Conservation (phyloP, 1,140 invertebrate genomes). For the Drosophila orena region DNA sequence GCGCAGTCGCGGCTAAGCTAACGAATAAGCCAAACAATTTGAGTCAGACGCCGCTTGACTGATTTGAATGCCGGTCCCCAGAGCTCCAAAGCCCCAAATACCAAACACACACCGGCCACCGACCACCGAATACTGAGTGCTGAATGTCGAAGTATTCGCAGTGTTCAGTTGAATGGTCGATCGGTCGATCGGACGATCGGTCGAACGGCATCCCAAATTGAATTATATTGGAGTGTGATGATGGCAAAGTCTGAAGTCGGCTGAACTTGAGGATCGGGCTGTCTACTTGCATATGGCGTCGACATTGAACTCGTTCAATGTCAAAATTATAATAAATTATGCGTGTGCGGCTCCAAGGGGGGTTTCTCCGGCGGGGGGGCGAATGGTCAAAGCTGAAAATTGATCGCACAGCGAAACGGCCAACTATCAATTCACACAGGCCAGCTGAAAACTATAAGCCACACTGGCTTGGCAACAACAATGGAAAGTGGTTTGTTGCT, state of each 20-base stretch:
- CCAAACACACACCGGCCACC: constrained; percentile 2
- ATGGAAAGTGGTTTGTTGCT: constrained; percentile 73
- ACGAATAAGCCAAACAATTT: constrained; percentile 72
- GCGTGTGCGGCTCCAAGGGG: constrained; percentile 41
- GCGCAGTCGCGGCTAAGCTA: constrained; percentile 59
- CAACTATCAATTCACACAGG: constrained; percentile 27
- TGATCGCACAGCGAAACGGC: constrained; percentile 44
- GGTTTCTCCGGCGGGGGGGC: background rate
- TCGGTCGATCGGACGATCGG: constrained; percentile 22
- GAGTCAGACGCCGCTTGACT: constrained; percentile 26
- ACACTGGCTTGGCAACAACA: constrained; percentile 43
- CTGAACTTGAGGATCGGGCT: constrained; percentile 32
- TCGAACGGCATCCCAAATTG: constrained; percentile 39
- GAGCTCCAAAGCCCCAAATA: background rate
- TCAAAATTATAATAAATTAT: constrained; percentile 80
- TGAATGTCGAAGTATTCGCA: constrained; percentile 19
- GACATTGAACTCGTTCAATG: constrained; percentile 83
- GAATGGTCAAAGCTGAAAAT: constrained; percentile 45
- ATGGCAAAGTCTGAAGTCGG: constrained; percentile 31
- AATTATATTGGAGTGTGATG: constrained; percentile 40
- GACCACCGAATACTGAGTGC: constrained; percentile 13
- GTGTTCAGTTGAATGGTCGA: constrained; percentile 52
- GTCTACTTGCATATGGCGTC: constrained; percentile 63
- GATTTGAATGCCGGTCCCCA: constrained; percentile 52
- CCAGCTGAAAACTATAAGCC: constrained; percentile 9